phyloP scores from a whole-genome alignment of 2,888 invertebrate species.

The Aquatica leii region DNA sequence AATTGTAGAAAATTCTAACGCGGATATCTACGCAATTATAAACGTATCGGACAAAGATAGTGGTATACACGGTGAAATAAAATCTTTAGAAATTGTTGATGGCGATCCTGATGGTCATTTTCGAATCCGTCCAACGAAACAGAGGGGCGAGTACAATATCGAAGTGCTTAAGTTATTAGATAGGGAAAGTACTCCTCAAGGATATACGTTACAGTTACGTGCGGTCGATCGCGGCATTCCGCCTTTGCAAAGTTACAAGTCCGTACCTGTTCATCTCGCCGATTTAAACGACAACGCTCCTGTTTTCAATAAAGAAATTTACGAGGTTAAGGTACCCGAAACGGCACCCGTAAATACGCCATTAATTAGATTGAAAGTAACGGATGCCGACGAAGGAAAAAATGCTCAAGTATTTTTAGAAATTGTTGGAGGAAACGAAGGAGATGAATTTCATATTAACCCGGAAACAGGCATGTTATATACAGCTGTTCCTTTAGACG shows the following conservation, averaged over 20 bases:
- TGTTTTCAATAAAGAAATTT: constrained; percentile 85
- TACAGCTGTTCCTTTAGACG: constrained; percentile 82
- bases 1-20: constrained; percentile 80
- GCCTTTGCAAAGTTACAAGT: constrained; percentile 78
- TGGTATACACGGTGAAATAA: constrained; percentile 86
- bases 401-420: constrained; percentile 87
- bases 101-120: constrained; percentile 93
- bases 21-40: constrained; percentile 90
- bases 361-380: constrained; percentile 85
- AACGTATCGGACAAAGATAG: constrained; percentile 83
- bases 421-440: constrained; percentile 92
- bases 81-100: constrained; percentile 82
- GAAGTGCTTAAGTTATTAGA: constrained; percentile 80
- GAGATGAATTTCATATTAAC: constrained; percentile 86
- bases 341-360: constrained; percentile 89
- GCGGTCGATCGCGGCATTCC: constrained; percentile 87
- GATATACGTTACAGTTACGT: constrained; percentile 87
- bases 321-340: constrained; percentile 88
- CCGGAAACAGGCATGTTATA: constrained; percentile 89
- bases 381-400: constrained; percentile 83
- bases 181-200: constrained; percentile 78
- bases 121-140: constrained; percentile 71
- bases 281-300: constrained; percentile 89
- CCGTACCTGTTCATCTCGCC: constrained; percentile 80
- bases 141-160: constrained; percentile 79